These are phyloP conservation scores for Pithys albifrons DNA, from an alignment of 2,113 vertebrate species.

Conservation along the genomic window DNA sequence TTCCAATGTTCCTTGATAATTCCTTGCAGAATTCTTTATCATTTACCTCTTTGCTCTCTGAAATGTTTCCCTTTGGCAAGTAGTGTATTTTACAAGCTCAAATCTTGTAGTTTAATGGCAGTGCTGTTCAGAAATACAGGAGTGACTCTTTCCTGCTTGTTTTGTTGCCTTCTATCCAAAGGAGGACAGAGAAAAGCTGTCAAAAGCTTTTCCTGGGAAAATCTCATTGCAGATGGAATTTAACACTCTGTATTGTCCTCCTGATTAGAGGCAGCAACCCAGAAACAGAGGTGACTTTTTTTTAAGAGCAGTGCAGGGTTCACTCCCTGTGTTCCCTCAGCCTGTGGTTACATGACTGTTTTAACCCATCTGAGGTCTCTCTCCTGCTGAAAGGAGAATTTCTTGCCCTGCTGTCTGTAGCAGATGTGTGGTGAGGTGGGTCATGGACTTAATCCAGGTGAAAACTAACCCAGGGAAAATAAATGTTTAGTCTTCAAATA, in stretches of 20 bases:
- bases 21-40: background rate
- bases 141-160: background rate
- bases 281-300: constrained; percentile 9
- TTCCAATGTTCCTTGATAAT: background rate
- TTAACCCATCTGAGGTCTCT: background rate
- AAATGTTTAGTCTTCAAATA: background rate
- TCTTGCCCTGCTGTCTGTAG: background rate
- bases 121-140: background rate
- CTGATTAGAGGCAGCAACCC: background rate
- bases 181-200: background rate
- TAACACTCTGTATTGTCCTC: background rate
- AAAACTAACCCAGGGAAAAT: background rate
- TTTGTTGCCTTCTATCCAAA: background rate
- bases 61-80: background rate
- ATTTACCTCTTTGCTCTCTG: background rate
- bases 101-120: background rate
- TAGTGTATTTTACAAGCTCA: background rate
- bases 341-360: background rate
- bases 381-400: background rate
- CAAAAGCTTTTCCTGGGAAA: background rate
- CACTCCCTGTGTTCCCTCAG: background rate
- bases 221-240: background rate
- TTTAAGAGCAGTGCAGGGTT: background rate
- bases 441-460: background rate
- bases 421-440: background rate